Conservation (phyloP, 1,140 invertebrate genomes). For the Zaprionus kolodkinae region DNA sequence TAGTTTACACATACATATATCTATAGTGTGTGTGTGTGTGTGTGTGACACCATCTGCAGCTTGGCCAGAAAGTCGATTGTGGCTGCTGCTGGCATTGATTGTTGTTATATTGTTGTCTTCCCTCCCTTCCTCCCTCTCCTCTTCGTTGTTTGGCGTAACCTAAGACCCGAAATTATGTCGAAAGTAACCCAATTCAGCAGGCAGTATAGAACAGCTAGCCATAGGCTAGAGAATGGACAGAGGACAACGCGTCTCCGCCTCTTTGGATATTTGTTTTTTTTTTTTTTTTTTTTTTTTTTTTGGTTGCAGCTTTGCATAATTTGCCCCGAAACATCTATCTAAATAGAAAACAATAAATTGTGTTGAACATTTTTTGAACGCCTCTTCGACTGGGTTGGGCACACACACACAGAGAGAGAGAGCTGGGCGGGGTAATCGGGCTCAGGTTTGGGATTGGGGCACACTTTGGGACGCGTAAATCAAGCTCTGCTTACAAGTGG, state of each 20-base stretch:
- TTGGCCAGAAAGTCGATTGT: slow-evolving; percentile 43
- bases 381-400: slow-evolving; percentile 64
- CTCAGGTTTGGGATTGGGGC: slow-evolving; percentile 36
- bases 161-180: slow-evolving; percentile 68
- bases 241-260: slow-evolving; percentile 2
- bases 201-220: slow-evolving; percentile 23
- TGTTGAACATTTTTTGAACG: slow-evolving; percentile 46
- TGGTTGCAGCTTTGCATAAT: slow-evolving; percentile 62
- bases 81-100: slow-evolving; percentile 26
- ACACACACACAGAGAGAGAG: slow-evolving; percentile 39
- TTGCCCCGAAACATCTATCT: slow-evolving; percentile 50
- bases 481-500: slow-evolving; percentile 68
- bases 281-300: neutral
- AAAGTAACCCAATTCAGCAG: slow-evolving; percentile 75
- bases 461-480: slow-evolving; percentile 63
- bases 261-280: slow-evolving; percentile 47
- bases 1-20: slow-evolving; percentile 26
- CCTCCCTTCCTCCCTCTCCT: neutral
- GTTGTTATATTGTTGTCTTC: neutral
- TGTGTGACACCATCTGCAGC: slow-evolving; percentile 63
- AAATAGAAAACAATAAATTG: slow-evolving; percentile 79
- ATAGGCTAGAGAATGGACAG: neutral
- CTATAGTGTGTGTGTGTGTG: slow-evolving; percentile 5
- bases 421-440: slow-evolving; percentile 13
- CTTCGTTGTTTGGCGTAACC: slow-evolving; percentile 62